Evolutionary conservation across 2,888 invertebrate genomes (phyloP).

Genomic region (Lepidocyrtoides sp.): DNA sequence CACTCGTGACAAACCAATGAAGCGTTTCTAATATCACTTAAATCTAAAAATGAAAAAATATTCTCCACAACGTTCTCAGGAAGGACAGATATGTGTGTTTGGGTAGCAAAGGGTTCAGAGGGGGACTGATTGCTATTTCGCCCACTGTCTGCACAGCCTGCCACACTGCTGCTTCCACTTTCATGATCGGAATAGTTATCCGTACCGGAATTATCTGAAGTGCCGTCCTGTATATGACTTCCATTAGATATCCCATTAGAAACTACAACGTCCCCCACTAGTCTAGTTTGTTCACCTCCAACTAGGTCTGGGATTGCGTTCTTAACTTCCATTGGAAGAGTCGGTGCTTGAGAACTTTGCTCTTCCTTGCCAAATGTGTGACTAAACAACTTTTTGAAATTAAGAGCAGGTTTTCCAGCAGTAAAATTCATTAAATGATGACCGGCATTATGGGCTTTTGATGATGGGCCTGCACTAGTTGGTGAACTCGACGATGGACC

Average conservation of each 20-base stretch:
- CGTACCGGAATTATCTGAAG: conserved; percentile 63
- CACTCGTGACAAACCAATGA: conserved; percentile 97
- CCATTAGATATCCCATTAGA: conserved; percentile 67
- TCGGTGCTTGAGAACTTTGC: conserved; percentile 39
- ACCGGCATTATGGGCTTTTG: conserved; percentile 17
- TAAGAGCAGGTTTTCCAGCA: conserved; percentile 51
- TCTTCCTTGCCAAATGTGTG: conserved; percentile 72
- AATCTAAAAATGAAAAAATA: conserved; percentile 96
- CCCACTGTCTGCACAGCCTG: conserved; percentile 64
- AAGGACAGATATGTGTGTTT: conserved; percentile 87
- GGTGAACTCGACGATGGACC: conserved; percentile 55
- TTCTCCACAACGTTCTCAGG: conserved; percentile 95
- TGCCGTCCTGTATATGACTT: conserved; percentile 42
- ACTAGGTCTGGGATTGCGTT: not conserved
- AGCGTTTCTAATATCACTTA: conserved; percentile 95
- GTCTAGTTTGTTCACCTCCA: conserved; percentile 20
- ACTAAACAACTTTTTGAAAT: conserved; percentile 65
- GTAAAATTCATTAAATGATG: conserved; percentile 33
- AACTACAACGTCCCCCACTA: conserved; percentile 20
- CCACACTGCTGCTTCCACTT: conserved; percentile 67
- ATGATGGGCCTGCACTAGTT: conserved; percentile 69
- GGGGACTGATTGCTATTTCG: conserved; percentile 78
- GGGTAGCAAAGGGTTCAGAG: conserved; percentile 65
- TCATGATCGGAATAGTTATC: conserved; percentile 74
- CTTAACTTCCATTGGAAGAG: not conserved